Conservation (phyloP, 2,888 invertebrate genomes). For the Eretmocerus hayati region DNA sequence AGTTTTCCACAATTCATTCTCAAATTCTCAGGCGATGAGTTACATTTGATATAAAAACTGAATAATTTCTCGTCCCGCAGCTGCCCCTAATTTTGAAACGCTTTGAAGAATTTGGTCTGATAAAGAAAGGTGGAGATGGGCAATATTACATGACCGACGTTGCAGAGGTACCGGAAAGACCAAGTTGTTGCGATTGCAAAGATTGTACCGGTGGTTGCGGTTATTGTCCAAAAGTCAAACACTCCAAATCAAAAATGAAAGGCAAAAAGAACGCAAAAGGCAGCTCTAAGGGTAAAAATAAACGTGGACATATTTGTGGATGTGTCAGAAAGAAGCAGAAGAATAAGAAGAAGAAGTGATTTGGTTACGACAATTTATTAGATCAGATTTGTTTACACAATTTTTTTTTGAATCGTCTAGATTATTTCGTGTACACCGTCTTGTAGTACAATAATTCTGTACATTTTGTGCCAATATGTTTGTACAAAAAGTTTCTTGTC, state of each 20-base stretch:
- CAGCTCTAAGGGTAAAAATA: neutral
- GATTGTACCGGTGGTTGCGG: slow-evolving; percentile 29
- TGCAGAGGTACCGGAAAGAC: slow-evolving; percentile 47
- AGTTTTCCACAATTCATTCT: no score
- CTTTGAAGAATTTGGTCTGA: slow-evolving; percentile 25
- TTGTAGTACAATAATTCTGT: no score
- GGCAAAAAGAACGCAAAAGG: neutral
- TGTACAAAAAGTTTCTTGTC: no score
- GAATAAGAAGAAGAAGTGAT: neutral
- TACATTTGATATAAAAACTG: no score
- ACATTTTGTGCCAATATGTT: no score
- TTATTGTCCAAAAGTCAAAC: slow-evolving; percentile 21
- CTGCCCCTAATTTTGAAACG: slow-evolving; percentile 23
- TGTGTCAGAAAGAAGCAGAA: neutral
- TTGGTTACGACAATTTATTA: no score
- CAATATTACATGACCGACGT: slow-evolving; percentile 29
- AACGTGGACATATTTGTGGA: neutral
- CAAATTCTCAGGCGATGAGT: no score
- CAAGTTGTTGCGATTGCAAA: slow-evolving; percentile 27
- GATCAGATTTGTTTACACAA: no score
- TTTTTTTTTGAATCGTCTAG: no score
- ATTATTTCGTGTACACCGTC: no score
- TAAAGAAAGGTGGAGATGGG: slow-evolving; percentile 14
- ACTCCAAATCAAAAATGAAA: no score
- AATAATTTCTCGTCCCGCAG: no score